Conservation (phyloP, 1,140 invertebrate species). For the Euschistus heros region DNA sequence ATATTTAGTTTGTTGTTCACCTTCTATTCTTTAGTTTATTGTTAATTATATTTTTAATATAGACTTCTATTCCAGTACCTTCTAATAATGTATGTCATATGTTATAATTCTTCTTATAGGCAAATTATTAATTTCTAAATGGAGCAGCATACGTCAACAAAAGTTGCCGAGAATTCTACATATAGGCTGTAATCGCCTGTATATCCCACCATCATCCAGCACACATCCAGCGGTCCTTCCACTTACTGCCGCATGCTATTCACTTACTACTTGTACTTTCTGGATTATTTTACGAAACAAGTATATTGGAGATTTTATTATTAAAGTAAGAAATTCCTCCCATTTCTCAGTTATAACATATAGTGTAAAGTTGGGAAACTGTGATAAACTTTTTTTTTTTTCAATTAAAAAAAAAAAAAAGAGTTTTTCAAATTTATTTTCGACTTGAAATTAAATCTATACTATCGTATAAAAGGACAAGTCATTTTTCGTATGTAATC, state of each 20-base stretch:
- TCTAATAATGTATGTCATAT: neutral
- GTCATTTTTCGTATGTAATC: too few species aligned
- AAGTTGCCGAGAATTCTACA: neutral
- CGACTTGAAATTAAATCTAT: too few species aligned
- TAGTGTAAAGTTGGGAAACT: too few species aligned
- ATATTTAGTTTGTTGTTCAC: too few species aligned
- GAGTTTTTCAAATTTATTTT: too few species aligned
- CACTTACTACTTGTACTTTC: neutral
- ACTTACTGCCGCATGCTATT: neutral
- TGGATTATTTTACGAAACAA: constrained; percentile 1
- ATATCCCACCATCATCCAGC: neutral
- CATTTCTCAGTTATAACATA: too few species aligned
- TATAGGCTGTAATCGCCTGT: neutral
- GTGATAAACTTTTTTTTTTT: too few species aligned
- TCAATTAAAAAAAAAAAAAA: too few species aligned
- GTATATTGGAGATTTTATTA: constrained; percentile 11
- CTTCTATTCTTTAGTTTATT: neutral
- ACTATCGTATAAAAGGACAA: too few species aligned
- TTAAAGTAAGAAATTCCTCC: neutral
- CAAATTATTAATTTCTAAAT: neutral
- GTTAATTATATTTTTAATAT: neutral
- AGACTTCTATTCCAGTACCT: neutral
- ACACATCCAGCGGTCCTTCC: neutral
- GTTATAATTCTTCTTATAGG: neutral
- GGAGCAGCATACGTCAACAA: neutral